Evolutionary conservation across 2,113 vertebrate species (phyloP).

Genomic region (Grallaria varia): DNA sequence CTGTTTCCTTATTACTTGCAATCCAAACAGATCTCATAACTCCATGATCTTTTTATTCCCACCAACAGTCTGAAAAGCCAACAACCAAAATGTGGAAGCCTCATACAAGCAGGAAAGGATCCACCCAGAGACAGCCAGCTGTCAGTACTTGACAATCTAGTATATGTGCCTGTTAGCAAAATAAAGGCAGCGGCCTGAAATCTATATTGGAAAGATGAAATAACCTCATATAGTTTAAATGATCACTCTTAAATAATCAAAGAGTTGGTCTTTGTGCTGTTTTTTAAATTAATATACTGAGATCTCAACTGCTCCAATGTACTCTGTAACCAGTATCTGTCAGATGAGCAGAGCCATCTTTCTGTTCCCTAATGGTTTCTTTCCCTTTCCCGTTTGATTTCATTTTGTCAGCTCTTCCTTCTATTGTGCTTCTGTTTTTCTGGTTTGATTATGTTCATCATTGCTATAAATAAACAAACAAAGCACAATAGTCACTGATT

Average conservation of each 20-base stretch:
- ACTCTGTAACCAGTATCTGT: background rate
- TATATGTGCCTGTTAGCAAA: background rate
- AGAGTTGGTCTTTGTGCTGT: background rate
- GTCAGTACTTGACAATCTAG: background rate
- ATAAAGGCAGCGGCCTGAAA: background rate
- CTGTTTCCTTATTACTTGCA: background rate
- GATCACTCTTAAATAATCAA: background rate
- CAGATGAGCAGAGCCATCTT: background rate
- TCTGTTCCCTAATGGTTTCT: background rate
- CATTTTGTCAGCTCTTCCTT: background rate
- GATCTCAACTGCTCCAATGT: background rate
- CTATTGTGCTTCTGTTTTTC: background rate
- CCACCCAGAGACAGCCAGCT: background rate
- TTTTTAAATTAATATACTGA: background rate
- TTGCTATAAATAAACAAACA: slow-evolving; percentile 45
- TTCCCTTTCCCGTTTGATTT: background rate
- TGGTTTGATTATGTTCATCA: background rate
- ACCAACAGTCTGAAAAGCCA: background rate
- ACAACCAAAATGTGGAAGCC: background rate
- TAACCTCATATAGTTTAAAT: background rate
- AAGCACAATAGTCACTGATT: slow-evolving; percentile 39
- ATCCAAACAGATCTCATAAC: background rate
- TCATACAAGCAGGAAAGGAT: background rate
- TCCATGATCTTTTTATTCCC: background rate
- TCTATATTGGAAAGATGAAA: rapidly evolving